Conservation (phyloP, 2,113 vertebrate genomes). For the Rissa tridactyla region DNA sequence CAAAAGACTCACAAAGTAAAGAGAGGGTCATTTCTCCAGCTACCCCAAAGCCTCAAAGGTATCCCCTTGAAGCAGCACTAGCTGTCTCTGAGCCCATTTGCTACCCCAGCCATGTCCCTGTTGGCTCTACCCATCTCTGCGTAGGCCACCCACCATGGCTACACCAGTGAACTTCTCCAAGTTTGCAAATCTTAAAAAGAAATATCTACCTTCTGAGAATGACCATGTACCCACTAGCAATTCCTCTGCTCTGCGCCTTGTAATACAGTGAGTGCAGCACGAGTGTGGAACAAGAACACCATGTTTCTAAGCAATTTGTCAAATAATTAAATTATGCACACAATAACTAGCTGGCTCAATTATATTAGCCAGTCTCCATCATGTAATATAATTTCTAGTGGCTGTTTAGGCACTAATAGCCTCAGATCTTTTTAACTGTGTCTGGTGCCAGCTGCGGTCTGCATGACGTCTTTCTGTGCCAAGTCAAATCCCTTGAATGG, state of each 20-base stretch:
- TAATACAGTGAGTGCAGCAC: background rate
- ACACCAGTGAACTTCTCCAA: background rate
- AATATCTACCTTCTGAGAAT: background rate
- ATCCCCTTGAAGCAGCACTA: background rate
- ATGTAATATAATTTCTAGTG: slow-evolving; percentile 67
- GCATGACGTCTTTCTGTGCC: slow-evolving; percentile 38
- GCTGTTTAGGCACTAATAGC: slow-evolving; percentile 66
- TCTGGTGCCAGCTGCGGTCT: slow-evolving; percentile 50
- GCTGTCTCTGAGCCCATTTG: background rate
- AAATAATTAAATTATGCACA: slow-evolving; percentile 71
- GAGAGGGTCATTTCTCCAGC: background rate
- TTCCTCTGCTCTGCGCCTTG: background rate
- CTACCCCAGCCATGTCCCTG: background rate
- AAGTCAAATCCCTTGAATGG: slow-evolving; percentile 46
- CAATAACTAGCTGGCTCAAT: slow-evolving; percentile 68
- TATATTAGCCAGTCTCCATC: slow-evolving; percentile 65
- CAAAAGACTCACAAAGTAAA: background rate
- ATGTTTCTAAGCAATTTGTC: slow-evolving; percentile 64
- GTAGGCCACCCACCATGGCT: background rate
- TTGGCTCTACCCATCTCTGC: background rate
- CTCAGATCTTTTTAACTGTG: slow-evolving; percentile 61
- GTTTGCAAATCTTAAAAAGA: background rate
- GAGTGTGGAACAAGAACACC: slow-evolving; percentile 17
- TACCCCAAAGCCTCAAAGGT: background rate
- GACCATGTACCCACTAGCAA: background rate